Base-by-base conservation (phyloP, 1,140 invertebrate species). In the Idris sp. region DNA sequence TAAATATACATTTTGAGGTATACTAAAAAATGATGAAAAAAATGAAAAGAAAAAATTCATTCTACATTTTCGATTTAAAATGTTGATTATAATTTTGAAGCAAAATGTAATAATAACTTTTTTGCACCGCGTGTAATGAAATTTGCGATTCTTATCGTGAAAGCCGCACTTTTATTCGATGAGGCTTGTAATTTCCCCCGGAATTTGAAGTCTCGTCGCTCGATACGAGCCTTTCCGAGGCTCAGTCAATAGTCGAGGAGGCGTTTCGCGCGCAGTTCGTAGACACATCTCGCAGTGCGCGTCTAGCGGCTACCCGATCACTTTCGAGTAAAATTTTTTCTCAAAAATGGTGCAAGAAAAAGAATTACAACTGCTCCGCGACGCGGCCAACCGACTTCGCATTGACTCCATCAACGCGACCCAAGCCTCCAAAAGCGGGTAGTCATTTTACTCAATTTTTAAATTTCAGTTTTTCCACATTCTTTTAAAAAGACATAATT, bases 371-470 rank as follows among this genome's bases (percentile, higher is more conserved):
- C 84, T 89, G 33, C 85, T 94, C 4, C 87, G 89, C 53, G 91
- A 93, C 78, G 87, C 91, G 73, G 93, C 93, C 13, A 91, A 92
- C 78, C 89, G 87, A 53, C 86, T 94, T 15, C 86, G 93, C 41
- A 90, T 94, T 61, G 81, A 91, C 30, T 90, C 89, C 41, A 90
- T 88, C 8, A 51, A 68, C 35, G 79, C 83, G 0, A 87, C 85
- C 1, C 77, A 85, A 16, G 79, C 80, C 7, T 85, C 83, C 0
- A 86, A 86, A 36, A 87, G 85, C 83, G 85, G 85, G 84, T 86
- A 26, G 4, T 22, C n/a, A 2, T 16, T 30, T 18, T 25, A 33
- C 41, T 35, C 26, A 26, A 18, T 46, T 36, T 44, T 54, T 11
- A 31, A 43, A 65, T 36, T 19, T 41, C 8, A n/a, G n/a, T n/a